Base-by-base conservation (phyloP, 2,888 invertebrate genomes). In the Leptinotarsa tumamoca region DNA sequence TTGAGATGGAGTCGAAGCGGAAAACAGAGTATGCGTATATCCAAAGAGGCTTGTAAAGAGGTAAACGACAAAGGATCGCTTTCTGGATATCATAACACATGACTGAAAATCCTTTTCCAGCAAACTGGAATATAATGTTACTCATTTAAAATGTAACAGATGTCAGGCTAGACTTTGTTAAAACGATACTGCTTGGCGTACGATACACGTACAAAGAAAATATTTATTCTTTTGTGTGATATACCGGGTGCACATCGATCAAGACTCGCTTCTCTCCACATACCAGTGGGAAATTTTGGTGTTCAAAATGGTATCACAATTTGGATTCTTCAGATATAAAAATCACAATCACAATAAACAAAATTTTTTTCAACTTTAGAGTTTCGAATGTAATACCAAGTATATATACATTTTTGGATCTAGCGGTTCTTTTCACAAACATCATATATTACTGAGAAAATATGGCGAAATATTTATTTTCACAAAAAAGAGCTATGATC, bases 71-170 rank as follows among this genome's bases (percentile, higher is more conserved):
- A 63, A 63, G 63, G 63, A 63, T 63, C 15, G 63, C 63, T 63
- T 43, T 63, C 63, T 43, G 33, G 33, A 63, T 63, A 63, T 63
- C 33, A 63, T 63, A 63, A 27, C 63, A 63, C 33, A 63, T 63
- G 63, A 63, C 63, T 63, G 33, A n/a, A 63, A 63, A 63, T 63
- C 63, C n/a, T n/a, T 63, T 43, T 63, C 43, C n/a, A 10, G n/a
- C 43, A 43, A 43, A 63, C 63, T 63, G 63, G 33, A 63, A 43
- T 63, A 63, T 63, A n/a, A 63, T 63, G 63, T 63, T 63, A 63
- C 63, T 63, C 15, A 61, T 61, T 63, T 63, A 17, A 33, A 63
- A 63, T 33, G 33, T 63, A 43, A 63, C 63, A 63, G 33, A 63
- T 63, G 43, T 33, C 43, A 43, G 23, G 7, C 17, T 33, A 63